Conservation (phyloP, 2,113 vertebrate genomes). For the Pluvianellus socialis region DNA sequence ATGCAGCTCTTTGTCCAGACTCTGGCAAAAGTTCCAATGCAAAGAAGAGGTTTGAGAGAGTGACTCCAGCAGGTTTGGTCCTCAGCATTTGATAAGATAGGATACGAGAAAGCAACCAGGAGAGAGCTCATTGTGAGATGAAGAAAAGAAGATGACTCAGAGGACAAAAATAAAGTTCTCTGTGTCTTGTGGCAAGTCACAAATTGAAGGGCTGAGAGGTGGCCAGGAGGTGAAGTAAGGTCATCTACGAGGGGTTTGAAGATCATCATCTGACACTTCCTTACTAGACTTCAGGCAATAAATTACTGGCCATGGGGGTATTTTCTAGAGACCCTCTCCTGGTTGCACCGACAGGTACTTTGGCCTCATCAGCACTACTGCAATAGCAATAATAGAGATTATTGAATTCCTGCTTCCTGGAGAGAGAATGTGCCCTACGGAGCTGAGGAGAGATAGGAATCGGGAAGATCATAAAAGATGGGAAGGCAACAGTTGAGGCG, state of each 20-base stretch:
- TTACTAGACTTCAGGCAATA: background rate
- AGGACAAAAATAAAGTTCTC: background rate
- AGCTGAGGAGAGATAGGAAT: background rate
- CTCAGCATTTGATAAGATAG: background rate
- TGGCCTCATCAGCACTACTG: background rate
- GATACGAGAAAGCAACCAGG: background rate
- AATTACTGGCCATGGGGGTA: background rate
- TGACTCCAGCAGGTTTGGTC: background rate
- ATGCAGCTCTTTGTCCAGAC: background rate
- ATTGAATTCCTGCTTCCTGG: background rate
- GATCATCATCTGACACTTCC: background rate
- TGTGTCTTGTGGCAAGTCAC: background rate
- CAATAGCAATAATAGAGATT: background rate
- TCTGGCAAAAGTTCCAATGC: background rate
- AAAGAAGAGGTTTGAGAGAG: background rate
- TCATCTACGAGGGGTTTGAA: background rate
- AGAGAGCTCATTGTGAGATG: background rate
- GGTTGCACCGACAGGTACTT: background rate
- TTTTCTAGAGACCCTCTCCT: background rate
- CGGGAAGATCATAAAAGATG: background rate
- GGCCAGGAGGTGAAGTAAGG: background rate
- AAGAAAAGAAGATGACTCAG: background rate
- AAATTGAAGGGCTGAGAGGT: background rate
- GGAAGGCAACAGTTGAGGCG: background rate
- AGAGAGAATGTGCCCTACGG: background rate